phyloP scores from a whole-genome alignment of 2,797 vertebrate genomes.

The Sebastes melanostomus region DNA sequence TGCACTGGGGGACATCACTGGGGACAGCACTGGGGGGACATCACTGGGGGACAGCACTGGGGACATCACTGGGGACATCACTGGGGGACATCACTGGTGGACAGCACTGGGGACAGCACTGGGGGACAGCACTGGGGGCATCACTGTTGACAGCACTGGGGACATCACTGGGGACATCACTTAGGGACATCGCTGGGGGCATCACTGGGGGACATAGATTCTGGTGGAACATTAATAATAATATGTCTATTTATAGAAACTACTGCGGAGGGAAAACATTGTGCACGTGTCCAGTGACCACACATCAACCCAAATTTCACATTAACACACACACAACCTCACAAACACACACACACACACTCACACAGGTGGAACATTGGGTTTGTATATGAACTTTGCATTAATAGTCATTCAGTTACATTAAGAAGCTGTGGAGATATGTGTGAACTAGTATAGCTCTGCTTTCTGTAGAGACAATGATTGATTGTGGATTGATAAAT shows the following conservation, averaged over 20 bases:
- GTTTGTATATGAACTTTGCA: not conserved
- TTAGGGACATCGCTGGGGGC: too few relatives aligned
- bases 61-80: too few relatives aligned
- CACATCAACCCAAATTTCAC: too few relatives aligned
- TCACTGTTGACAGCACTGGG: too few relatives aligned
- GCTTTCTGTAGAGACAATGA: not conserved
- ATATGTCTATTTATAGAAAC: not conserved
- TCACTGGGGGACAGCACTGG: too few relatives aligned
- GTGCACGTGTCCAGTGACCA: not conserved
- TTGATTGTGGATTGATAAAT: not conserved
- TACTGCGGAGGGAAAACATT: not conserved
- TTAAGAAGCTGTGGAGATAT: not conserved
- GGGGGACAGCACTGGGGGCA: not conserved
- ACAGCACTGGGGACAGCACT: too few relatives aligned
- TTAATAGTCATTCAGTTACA: not conserved
- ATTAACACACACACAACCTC: not conserved
- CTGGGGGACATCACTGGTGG: too few relatives aligned
- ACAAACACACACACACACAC: not conserved
- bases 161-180: not conserved
- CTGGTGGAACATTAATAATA: not conserved
- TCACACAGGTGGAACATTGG: not conserved
- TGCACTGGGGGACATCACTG: not conserved
- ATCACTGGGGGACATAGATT: too few relatives aligned
- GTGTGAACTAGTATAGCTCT: not conserved
- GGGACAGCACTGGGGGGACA: too few relatives aligned